These are phyloP conservation scores for Eucidaris tribuloides DNA, from an alignment of 35 echinoderm and acorn worm genomes.

Conservation along the genomic window DNA sequence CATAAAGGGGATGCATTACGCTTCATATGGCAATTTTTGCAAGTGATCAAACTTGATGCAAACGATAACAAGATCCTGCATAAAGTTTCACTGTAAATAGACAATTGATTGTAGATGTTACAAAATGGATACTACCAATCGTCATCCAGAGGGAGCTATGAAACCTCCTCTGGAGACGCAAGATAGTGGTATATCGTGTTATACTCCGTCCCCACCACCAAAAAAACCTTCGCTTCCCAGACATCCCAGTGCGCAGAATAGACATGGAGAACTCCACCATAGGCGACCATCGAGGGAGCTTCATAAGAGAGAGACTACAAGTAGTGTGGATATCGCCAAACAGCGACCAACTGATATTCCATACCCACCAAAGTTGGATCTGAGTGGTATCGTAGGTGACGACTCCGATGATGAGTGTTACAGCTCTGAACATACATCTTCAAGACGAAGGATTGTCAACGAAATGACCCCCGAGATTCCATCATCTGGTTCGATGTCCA, in stretches of 20 bases:
- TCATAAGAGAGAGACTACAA: background rate
- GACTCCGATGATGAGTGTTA: background rate
- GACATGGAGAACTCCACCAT: background rate
- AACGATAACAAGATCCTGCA: too few relatives aligned
- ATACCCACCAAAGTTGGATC: background rate
- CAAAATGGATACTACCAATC: too few relatives aligned
- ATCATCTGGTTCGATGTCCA: background rate
- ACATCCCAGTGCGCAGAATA: background rate
- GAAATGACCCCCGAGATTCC: too few relatives aligned
- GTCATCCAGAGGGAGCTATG: too few relatives aligned
- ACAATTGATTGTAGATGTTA: too few relatives aligned
- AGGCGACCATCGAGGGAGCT: background rate
- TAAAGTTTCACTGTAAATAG: too few relatives aligned
- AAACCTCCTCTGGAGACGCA: background rate
- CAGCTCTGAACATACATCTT: too few relatives aligned
- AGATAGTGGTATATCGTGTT: conserved; percentile 17
- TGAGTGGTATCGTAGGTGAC: background rate
- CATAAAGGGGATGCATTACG: too few relatives aligned
- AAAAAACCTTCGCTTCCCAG: conserved; percentile 1
- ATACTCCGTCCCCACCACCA: conserved; percentile 6
- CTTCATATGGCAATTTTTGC: too few relatives aligned
- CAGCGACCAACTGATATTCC: too few relatives aligned
- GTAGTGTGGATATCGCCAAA: background rate
- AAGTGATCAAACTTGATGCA: too few relatives aligned
- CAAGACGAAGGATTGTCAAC: too few relatives aligned